These are phyloP conservation scores for Aphaenogaster floridana DNA, from an alignment of 1,140 invertebrate genomes.

Conservation along the genomic window DNA sequence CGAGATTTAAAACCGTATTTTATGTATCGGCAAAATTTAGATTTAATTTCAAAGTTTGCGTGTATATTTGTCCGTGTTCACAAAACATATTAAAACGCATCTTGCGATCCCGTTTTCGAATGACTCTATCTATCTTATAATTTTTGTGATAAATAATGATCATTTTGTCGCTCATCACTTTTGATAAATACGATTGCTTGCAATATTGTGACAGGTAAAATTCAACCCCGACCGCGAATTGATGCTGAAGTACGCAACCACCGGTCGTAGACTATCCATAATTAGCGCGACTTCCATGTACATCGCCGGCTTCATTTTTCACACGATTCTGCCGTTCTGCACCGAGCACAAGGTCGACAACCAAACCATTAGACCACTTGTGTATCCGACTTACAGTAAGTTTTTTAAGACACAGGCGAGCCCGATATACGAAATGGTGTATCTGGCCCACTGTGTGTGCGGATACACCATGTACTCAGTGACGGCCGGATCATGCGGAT, in stretches of 20 bases:
- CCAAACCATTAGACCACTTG: slow-evolving; percentile 53
- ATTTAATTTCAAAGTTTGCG: neutral
- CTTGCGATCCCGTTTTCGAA: neutral
- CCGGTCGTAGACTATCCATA: slow-evolving; percentile 54
- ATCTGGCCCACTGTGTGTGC: slow-evolving; percentile 54
- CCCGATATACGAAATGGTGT: slow-evolving; percentile 69
- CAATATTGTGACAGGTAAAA: slow-evolving; percentile 32
- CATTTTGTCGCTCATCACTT: neutral
- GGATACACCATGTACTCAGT: slow-evolving; percentile 63
- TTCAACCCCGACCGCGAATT: slow-evolving; percentile 23
- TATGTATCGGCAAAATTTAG: neutral
- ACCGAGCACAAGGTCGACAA: slow-evolving; percentile 26
- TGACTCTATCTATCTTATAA: neutral
- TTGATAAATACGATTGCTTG: neutral
- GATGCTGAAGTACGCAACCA: slow-evolving; percentile 61
- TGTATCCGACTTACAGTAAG: slow-evolving; percentile 67
- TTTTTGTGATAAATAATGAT: slow-evolving; percentile 8
- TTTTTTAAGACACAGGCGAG: slow-evolving; percentile 48
- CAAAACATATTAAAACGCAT: neutral
- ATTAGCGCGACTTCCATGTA: slow-evolving; percentile 68
- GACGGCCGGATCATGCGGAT: slow-evolving; percentile 60
- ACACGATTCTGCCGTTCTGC: slow-evolving; percentile 43
- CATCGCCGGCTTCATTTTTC: slow-evolving; percentile 56
- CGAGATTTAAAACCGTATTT: neutral
- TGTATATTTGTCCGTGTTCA: neutral